Evolutionary conservation across 1,140 invertebrate genomes (phyloP).

Genomic region (Mycetomoellerius zeteki): DNA sequence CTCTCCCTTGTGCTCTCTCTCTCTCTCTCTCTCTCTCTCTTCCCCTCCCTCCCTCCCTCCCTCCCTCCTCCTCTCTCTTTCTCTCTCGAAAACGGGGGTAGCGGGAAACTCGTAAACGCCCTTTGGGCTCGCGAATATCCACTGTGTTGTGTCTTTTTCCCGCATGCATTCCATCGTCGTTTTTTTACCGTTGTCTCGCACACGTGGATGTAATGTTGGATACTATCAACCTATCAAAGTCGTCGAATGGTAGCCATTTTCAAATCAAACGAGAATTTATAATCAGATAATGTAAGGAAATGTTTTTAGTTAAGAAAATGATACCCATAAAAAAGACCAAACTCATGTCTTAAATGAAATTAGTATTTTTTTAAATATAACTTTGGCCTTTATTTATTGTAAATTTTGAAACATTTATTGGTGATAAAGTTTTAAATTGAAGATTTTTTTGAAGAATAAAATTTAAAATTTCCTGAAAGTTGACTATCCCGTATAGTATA

Average conservation of each 20-base stretch:
- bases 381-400: not conserved
- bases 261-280: not conserved
- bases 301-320: not conserved
- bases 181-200: not conserved
- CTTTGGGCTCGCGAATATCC: constrained; percentile 47
- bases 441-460: not conserved
- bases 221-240: constrained; percentile 45
- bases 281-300: not conserved
- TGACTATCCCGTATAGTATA: not conserved
- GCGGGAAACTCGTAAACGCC: constrained; percentile 32
- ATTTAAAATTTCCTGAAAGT: not conserved
- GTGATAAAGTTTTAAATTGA: not conserved
- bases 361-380: not conserved
- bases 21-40: not conserved
- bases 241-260: not conserved
- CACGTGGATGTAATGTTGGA: not conserved
- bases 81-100: constrained; percentile 22
- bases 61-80: constrained; percentile 15
- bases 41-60: not conserved
- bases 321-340: not conserved
- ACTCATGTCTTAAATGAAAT: not conserved
- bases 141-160: constrained; percentile 49
- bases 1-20: not conserved
- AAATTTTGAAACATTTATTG: not conserved
- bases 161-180: not conserved